Evolutionary conservation across 2,888 invertebrate genomes (phyloP).

Genomic region (Dermolepida albohirtum): DNA sequence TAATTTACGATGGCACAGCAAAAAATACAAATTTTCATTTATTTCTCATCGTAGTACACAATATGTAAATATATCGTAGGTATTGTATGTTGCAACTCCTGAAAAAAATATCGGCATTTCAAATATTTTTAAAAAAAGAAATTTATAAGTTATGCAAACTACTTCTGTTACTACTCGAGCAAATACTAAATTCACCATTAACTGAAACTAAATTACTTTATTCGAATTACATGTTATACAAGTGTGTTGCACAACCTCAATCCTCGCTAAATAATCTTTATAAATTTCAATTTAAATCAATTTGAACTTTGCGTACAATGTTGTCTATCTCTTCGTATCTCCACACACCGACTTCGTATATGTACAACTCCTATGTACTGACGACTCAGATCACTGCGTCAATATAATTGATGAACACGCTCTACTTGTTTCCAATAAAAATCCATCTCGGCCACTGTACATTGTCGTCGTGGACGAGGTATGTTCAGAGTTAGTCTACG

Average conservation of each 20-base stretch:
- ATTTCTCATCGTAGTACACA: too few species aligned
- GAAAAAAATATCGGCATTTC: too few species aligned
- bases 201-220: too few species aligned
- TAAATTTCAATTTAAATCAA: slow-evolving; percentile 35
- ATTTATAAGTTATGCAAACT: too few species aligned
- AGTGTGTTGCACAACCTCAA: slow-evolving; percentile 16
- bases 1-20: too few species aligned
- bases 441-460: slow-evolving; percentile 10
- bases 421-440: slow-evolving; percentile 34
- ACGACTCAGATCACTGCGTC: slow-evolving; percentile 34
- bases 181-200: too few species aligned
- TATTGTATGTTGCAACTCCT: too few species aligned
- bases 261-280: slow-evolving; percentile 31
- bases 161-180: too few species aligned
- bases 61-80: too few species aligned
- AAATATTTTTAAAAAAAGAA: too few species aligned
- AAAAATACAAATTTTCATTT: too few species aligned
- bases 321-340: not conserved
- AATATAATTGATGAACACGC: slow-evolving; percentile 37
- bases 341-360: not conserved
- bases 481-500: not conserved
- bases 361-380: not conserved
- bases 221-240: not conserved
- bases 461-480: slow-evolving; percentile 5
- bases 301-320: slow-evolving; percentile 31